Evolutionary conservation across 2,888 invertebrate genomes (phyloP), one percentile per base, ranked within the genome.

Genomic region (Microctonus aethiopoides): DNA sequence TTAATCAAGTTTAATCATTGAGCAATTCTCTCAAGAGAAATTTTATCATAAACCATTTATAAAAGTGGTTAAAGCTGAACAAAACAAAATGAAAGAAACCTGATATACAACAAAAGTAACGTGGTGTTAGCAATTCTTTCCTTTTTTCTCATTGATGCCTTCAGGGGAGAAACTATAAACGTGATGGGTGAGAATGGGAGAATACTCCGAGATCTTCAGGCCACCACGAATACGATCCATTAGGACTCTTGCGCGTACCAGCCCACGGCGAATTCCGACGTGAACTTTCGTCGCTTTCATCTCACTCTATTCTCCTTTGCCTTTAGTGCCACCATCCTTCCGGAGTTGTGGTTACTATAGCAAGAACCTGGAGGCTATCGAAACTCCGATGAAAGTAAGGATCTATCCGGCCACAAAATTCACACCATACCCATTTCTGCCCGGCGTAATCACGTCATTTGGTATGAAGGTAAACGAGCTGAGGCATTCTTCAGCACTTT

Each of bases 181-280:
- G 52, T 61, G 29, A 54, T 60, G 39, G 65, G 65, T 32, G 51
- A 46, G 46, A n/a, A 60, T 56, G 39, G 34, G 36, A 36, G 34
- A 65, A 34, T 57, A 56, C 56, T 54, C 51, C 20, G 65, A 46
- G n/a, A 65, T 64, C 59, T 52, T 32, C 39, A 32, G 46, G 32
- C 60, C 9, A 62, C 41, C 20, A 24, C 11, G 66, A 66, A 79
- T 78, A 80, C 79, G 78, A 84, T 84, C 85, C 84, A 84, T 85
- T 84, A 84, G 81, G 83, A 81, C 80, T 84, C 81, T 79, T 78
- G 74, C 77, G 76, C 76, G 74, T 77, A 66, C 52, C 16, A 72
- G 81, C 83, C 79, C 72, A 72, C 74, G 78, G 83, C 80, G 68
- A 79, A 80, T 81, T 84, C 80, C 80, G 72, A 72, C 75, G 75